A percentile compares a stretch with the other conserved stretches of the same genome.
These are phyloP conservation scores for Steinernema hermaphroditum DNA, from an alignment of 2,888 invertebrate species.

Conservation along the genomic window DNA sequence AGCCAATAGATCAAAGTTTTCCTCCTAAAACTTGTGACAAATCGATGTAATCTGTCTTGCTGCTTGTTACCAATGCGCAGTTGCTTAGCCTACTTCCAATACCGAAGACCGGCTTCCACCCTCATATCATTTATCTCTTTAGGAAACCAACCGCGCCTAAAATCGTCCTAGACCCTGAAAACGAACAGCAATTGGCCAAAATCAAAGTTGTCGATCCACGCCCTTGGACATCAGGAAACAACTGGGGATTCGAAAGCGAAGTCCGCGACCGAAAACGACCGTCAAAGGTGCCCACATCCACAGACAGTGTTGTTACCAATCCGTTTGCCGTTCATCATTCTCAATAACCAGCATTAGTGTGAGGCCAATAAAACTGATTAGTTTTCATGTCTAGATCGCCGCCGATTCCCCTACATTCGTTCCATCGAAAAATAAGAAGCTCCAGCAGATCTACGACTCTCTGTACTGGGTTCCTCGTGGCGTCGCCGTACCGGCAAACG, in stretches of 20 bases:
- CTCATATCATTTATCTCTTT: too few relatives aligned
- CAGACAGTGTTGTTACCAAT: background rate
- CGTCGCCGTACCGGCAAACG: slow-evolving; percentile 13
- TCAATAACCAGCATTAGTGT: background rate
- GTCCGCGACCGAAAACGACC: slow-evolving; percentile 22
- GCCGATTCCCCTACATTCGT: slow-evolving; percentile 3
- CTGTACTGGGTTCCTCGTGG: slow-evolving; percentile 15
- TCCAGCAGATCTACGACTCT: slow-evolving; percentile 17
- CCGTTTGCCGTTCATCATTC: background rate
- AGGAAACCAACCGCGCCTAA: slow-evolving; percentile 3
- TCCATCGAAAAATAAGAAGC: background rate
- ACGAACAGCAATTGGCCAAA: slow-evolving; percentile 31
- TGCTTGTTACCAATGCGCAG: too few relatives aligned
- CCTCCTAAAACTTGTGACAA: too few relatives aligned
- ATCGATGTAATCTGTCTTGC: too few relatives aligned
- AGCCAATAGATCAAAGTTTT: too few relatives aligned
- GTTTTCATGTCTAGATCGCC: slow-evolving; percentile 22
- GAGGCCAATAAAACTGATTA: slow-evolving; percentile 5
- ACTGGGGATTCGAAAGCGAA: slow-evolving; percentile 34
- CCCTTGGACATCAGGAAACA: slow-evolving; percentile 23
- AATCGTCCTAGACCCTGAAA: slow-evolving; percentile 30
- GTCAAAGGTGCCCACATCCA: background rate
- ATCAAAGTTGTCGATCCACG: slow-evolving; percentile 32
- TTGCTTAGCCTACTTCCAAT: too few relatives aligned
- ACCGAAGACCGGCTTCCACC: too few relatives aligned